phyloP scores from a whole-genome alignment of 2,113 vertebrate species.

The Lathamus discolor region DNA sequence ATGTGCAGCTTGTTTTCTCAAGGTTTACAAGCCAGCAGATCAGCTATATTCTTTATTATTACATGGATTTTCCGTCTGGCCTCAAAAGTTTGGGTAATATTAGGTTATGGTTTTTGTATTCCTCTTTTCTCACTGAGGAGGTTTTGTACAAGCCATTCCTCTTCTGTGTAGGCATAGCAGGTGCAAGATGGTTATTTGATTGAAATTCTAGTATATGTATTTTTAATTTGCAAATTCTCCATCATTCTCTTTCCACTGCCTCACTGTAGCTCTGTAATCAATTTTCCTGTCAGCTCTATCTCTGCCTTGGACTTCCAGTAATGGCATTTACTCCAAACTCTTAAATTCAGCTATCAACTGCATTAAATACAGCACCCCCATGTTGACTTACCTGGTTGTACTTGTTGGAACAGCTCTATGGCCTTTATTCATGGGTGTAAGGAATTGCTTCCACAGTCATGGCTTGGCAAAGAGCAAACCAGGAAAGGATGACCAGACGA shows the following conservation, averaged over 20 bases:
- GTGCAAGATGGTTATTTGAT: conserved; percentile 25
- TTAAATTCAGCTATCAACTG: neutral
- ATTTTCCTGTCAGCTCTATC: neutral
- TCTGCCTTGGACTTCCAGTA: neutral
- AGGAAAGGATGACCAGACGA: conserved; percentile 11
- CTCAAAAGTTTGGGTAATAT: neutral
- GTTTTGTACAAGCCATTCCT: neutral
- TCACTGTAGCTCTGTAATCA: neutral
- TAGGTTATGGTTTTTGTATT: neutral
- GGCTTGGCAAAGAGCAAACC: conserved; percentile 32
- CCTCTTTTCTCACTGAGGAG: neutral
- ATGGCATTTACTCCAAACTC: neutral
- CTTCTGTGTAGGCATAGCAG: neutral
- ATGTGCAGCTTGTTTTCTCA: neutral
- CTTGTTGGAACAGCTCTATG: neutral
- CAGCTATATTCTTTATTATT: neutral
- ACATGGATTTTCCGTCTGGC: neutral
- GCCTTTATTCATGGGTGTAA: neutral
- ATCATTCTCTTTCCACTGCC: conserved; percentile 37
- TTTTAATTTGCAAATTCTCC: neutral
- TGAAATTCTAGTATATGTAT: neutral
- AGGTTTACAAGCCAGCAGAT: neutral
- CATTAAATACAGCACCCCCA: neutral
- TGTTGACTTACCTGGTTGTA: neutral
- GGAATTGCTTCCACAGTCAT: conserved; percentile 27